Base-by-base conservation (phyloP, 2,113 vertebrate species). In the Brachionichthys hirsutus region DNA sequence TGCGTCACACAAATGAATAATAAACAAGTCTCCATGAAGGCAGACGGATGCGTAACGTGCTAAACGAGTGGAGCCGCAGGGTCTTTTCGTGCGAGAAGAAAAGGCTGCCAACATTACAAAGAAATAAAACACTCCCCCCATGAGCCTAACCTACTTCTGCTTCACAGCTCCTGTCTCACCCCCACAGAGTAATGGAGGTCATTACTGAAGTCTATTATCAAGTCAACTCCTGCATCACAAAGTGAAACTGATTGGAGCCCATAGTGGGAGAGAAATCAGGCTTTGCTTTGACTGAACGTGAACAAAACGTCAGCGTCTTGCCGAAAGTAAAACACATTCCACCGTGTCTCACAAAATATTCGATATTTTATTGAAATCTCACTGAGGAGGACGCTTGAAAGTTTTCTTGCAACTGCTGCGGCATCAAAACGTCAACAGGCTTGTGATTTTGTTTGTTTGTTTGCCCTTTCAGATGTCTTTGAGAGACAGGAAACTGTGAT, bases 401-500 rank as follows among this genome's bases (percentile, higher is more conserved):
- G n/a, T n/a, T n/a, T n/a, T n/a, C 20, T 44, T 54, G 20, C 14
- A 24, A 16, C n/a, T 12, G 48, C 15, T 15, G 14, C 22, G 11
- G 16, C 46, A 36, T 18, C 13, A 5, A 2, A 70, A 69, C 62
- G 30, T 73, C 64, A 57, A 41, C 60, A 43, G 42, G 43, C 35
- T 62, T 30, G 20, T 51, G 56, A 60, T 68, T 55, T 12, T 30
- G 4, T 30, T 2, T 30, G 24, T 30, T 30, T 30, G 24, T 30
- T 30, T 30, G 5, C 18, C 44, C 18, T 47, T 64, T 22, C 19
- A 54, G 35, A 46, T 22, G 22, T 40, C 58, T 52, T 45, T 19
- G 16, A 78, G 56, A 41, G 22, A 65, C 2, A 24, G 14, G 64
- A 54, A 70, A 69, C 24, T 67, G 51, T 68, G 49, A 76, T 54